Conservation (phyloP, 2,888 invertebrate species). For the Chelonus formosanus region DNA sequence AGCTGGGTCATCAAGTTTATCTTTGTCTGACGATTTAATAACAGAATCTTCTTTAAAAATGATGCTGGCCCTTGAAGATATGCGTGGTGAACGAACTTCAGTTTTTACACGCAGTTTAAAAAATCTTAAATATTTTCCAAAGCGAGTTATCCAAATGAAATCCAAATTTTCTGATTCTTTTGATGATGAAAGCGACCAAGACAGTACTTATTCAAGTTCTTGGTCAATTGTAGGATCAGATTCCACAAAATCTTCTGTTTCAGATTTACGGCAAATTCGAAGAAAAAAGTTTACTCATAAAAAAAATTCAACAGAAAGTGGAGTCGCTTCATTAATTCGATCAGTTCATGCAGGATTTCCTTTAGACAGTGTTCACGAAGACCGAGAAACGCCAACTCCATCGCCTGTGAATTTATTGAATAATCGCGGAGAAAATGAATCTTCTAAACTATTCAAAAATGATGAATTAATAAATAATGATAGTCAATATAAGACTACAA, state of each 20-base stretch:
- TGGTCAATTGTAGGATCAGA: constrained; percentile 49
- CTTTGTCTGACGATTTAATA: constrained; percentile 56
- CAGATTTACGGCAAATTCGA: constrained; percentile 45
- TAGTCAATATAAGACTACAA: too few species aligned
- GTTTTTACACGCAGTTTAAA: constrained; percentile 70
- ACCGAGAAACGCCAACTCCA: constrained; percentile 53
- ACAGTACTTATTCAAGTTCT: constrained; percentile 53
- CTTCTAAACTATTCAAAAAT: background rate
- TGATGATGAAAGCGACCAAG: constrained; percentile 64
- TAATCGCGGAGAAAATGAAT: constrained; percentile 32
- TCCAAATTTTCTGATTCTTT: constrained; percentile 65
- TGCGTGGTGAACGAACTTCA: constrained; percentile 67
- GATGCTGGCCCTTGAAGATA: constrained; percentile 70
- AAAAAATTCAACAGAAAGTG: constrained; percentile 67
- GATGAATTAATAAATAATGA: too few species aligned
- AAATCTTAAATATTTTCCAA: constrained; percentile 72
- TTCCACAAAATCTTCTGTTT: constrained; percentile 47
- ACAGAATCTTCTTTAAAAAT: constrained; percentile 60
- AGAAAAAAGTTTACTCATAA: constrained; percentile 50
- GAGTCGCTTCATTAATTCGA: constrained; percentile 74
- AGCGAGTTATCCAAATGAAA: constrained; percentile 70
- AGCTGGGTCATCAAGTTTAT: constrained; percentile 46
- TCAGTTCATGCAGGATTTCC: constrained; percentile 66
- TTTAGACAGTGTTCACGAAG: constrained; percentile 56
- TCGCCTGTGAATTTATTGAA: constrained; percentile 50